These are phyloP conservation scores for Pempheris klunzingeri DNA, from an alignment of 2,797 vertebrate genomes.

Conservation along the genomic window DNA sequence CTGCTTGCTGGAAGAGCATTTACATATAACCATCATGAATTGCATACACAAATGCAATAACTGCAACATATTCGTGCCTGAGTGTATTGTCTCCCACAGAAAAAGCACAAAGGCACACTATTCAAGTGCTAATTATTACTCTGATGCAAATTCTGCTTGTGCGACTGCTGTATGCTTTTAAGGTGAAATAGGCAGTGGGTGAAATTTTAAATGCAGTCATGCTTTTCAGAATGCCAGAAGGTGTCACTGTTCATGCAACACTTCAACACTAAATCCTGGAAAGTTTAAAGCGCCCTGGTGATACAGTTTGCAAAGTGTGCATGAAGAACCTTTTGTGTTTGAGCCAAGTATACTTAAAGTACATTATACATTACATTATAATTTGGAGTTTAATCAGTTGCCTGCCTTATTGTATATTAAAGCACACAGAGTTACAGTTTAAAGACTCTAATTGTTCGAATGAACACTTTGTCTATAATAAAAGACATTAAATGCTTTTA, in stretches of 20 bases:
- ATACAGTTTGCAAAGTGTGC: slow-evolving; percentile 23
- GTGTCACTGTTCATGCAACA: slow-evolving; percentile 85
- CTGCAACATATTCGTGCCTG: not conserved
- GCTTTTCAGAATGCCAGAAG: slow-evolving; percentile 77
- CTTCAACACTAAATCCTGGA: slow-evolving; percentile 30
- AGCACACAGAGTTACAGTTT: not conserved
- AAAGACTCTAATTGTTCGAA: not conserved
- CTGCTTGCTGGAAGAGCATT: not conserved
- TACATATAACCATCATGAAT: slow-evolving; percentile 51
- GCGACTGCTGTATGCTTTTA: slow-evolving; percentile 5
- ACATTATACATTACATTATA: too few species aligned
- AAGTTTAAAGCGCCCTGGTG: slow-evolving; percentile 26
- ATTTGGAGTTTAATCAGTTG: not conserved
- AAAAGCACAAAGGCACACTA: not conserved
- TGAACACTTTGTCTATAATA: not conserved
- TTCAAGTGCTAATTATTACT: not conserved
- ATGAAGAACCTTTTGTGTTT: slow-evolving; percentile 1
- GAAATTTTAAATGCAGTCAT: slow-evolving; percentile 30
- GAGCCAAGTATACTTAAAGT: too few species aligned
- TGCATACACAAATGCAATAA: slow-evolving; percentile 10
- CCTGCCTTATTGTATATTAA: not conserved
- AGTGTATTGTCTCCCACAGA: not conserved
- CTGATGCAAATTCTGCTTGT: slow-evolving; percentile 12
- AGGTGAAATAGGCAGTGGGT: slow-evolving; percentile 22
- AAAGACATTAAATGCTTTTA: not conserved